Percentiles rank a stretch among this genome's conserved stretches.
These are phyloP conservation scores for Dicrurus megarhynchus DNA, from an alignment of 2,113 vertebrate species.

Conservation along the genomic window DNA sequence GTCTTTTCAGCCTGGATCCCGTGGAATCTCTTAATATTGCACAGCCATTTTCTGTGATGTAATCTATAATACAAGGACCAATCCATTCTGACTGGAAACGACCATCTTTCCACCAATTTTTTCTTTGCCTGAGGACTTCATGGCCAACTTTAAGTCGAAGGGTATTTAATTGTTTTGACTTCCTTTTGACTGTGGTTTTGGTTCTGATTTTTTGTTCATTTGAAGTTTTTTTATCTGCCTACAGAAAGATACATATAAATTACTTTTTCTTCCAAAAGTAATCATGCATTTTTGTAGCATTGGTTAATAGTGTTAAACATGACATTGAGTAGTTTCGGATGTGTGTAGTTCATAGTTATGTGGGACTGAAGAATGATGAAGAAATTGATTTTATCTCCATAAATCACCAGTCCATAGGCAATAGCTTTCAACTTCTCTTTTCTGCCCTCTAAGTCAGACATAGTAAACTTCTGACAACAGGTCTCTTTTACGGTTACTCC, in stretches of 20 bases:
- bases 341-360: not conserved
- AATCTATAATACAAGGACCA: conserved; percentile 76
- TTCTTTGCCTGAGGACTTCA: conserved; percentile 74
- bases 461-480: not conserved
- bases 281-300: not conserved
- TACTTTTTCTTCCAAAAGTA: not conserved
- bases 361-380: not conserved
- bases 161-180: conserved; percentile 66
- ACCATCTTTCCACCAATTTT: conserved; percentile 78
- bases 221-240: conserved; percentile 46
- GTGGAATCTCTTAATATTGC: conserved; percentile 71
- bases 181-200: conserved; percentile 62
- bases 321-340: not conserved
- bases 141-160: conserved; percentile 74
- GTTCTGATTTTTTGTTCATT: conserved; percentile 36
- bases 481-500: not conserved
- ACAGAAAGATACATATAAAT: not conserved
- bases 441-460: not conserved
- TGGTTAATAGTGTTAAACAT: not conserved
- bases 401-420: not conserved
- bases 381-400: not conserved
- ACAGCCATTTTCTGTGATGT: conserved; percentile 71
- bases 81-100: conserved; percentile 74
- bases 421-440: not conserved
- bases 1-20: conserved; percentile 68